Evolutionary conservation across 2,113 vertebrate genomes (phyloP), one percentile per base, ranked within the genome.

Genomic region (Neodontobutis hainanensis): DNA sequence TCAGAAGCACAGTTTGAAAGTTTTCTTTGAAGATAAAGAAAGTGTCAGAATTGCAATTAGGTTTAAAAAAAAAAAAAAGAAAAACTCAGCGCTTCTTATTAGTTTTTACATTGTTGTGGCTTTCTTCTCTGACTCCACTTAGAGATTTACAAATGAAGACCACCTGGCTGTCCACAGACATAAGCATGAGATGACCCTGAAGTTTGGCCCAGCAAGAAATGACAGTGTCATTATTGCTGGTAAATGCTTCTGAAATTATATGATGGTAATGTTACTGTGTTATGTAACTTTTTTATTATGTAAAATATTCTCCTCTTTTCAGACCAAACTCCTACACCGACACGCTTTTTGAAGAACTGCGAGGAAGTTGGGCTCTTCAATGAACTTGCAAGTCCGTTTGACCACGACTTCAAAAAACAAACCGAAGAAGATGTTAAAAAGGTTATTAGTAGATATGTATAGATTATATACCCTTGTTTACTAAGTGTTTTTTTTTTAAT

Each of bases 111-210:
- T 40, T 45, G 4, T 53, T 10, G 6, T 71, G 10, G 35, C 40
- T 50, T 34, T 35, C 5, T 59, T 50, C 51, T 47, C 19, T 47
- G 14, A 84, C 80, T 68, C 89, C 68, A 70, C 80, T 71, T 87
- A 99, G 97, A 95, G 97, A 93, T 99, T 99, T 93, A 99, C 97
- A 90, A 99, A 99, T 93, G 97, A 99, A 93, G 97, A 99, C 92
- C 97, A 99, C 92, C 94, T 99, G 96, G 97, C 97, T 88, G 97
- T 99, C 89, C 97, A 99, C 92, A 98, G 97, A 90, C 97, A 99
- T 92, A 99, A 99, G 93, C 97, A 99, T 95, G 97, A 99, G 97
- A 99, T 99, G 97, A 99, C 97, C 89, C 93, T 99, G 85, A 98
- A 99, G 95, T 99, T 99, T 92, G 97, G 97, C 87, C 97, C 97